Conservation (phyloP, 2,113 vertebrate species). For the Gavia stellata region DNA sequence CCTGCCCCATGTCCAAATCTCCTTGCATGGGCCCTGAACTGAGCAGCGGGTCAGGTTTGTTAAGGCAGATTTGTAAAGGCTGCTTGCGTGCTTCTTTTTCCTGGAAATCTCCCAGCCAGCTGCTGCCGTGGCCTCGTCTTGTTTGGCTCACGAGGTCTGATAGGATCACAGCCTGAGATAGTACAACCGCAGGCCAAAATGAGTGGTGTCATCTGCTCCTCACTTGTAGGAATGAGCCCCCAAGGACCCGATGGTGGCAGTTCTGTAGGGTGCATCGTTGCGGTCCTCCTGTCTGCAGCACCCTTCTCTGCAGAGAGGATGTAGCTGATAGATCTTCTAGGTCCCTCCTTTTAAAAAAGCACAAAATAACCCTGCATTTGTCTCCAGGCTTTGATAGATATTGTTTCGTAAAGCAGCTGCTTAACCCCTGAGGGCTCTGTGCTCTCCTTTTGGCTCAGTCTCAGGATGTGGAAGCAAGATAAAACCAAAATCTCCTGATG, state of each 20-base stretch:
- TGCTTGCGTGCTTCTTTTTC: conserved; percentile 6
- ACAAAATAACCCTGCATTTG: background rate
- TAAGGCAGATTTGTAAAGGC: background rate
- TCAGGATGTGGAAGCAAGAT: background rate
- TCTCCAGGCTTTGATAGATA: background rate
- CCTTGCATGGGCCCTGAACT: background rate
- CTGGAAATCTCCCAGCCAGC: conserved; percentile 55
- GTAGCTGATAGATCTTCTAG: background rate
- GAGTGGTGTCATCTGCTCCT: background rate
- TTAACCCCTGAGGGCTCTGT: background rate
- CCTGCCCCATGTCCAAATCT: background rate
- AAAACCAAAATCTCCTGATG: background rate
- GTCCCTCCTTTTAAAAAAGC: background rate
- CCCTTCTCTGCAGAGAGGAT: background rate
- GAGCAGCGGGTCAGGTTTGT: background rate
- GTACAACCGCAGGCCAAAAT: background rate
- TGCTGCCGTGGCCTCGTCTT: conserved; percentile 21
- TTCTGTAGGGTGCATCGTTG: background rate
- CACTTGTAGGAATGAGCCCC: background rate
- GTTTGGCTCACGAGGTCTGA: conserved; percentile 11
- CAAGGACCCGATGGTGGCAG: rapidly evolving
- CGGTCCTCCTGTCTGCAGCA: background rate
- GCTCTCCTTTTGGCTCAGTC: background rate
- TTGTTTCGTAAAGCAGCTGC: background rate
- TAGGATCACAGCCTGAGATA: background rate